These are phyloP conservation scores for Autographa gamma DNA, from an alignment of 2,888 invertebrate genomes.

Conservation along the genomic window DNA sequence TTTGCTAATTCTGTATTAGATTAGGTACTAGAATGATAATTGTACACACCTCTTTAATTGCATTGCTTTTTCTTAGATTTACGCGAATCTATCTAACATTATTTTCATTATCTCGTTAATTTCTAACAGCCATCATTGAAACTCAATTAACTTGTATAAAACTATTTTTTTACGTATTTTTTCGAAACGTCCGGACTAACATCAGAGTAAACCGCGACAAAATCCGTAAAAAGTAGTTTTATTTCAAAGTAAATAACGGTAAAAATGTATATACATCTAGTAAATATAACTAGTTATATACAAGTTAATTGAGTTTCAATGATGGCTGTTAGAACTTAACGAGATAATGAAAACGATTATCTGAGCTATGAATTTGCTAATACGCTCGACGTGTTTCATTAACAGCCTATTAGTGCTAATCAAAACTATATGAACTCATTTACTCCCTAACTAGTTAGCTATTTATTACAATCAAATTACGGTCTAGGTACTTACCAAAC, in stretches of 20 bases:
- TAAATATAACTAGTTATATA: no score
- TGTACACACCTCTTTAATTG: no score
- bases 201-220: no score
- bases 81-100: no score
- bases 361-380: background rate
- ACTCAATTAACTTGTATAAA: background rate
- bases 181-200: no score
- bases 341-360: background rate
- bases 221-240: no score
- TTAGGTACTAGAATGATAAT: no score
- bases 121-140: background rate
- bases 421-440: background rate
- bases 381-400: slow-evolving; percentile 4
- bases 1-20: no score
- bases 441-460: background rate
- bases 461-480: background rate
- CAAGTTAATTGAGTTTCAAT: background rate
- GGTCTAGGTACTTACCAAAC: background rate
- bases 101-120: background rate
- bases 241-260: no score
- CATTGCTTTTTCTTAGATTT: no score
- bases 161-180: no score
- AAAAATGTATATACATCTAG: no score
- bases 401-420: background rate
- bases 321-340: background rate